These are phyloP conservation scores for Spinus olivaceus DNA, from an alignment of 2,797 vertebrate species.

Conservation along the genomic window DNA sequence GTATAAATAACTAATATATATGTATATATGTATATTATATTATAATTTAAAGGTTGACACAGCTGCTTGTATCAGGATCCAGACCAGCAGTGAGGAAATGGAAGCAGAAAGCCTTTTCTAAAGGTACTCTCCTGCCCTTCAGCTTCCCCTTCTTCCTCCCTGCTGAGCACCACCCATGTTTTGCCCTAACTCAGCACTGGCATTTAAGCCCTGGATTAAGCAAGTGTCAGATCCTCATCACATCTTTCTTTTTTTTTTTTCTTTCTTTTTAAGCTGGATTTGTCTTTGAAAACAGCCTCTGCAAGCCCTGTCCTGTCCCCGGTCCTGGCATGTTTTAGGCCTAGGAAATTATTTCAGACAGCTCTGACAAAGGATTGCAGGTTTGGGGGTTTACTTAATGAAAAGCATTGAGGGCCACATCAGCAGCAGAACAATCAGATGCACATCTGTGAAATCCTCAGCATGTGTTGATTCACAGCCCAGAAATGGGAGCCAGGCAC, in stretches of 20 bases:
- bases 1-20: background rate
- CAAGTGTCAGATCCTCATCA: background rate
- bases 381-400: background rate
- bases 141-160: background rate
- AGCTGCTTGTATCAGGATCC: background rate
- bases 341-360: background rate
- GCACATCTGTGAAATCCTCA: background rate
- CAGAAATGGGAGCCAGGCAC: background rate
- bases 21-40: too few species aligned
- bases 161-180: background rate
- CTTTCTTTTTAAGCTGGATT: background rate
- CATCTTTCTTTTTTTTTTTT: background rate
- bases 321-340: background rate
- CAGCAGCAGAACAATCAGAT: background rate
- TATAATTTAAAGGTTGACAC: background rate
- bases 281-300: background rate
- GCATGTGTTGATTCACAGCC: rapidly evolving
- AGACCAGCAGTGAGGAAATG: background rate
- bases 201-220: background rate
- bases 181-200: background rate
- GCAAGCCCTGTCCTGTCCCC: background rate
- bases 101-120: background rate
- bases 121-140: background rate
- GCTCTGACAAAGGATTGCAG: background rate
- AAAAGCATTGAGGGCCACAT: background rate